Evolutionary conservation across 2,888 invertebrate genomes (phyloP), one percentile per base, ranked within the genome.

Genomic region (Plagiodera versicolora): DNA sequence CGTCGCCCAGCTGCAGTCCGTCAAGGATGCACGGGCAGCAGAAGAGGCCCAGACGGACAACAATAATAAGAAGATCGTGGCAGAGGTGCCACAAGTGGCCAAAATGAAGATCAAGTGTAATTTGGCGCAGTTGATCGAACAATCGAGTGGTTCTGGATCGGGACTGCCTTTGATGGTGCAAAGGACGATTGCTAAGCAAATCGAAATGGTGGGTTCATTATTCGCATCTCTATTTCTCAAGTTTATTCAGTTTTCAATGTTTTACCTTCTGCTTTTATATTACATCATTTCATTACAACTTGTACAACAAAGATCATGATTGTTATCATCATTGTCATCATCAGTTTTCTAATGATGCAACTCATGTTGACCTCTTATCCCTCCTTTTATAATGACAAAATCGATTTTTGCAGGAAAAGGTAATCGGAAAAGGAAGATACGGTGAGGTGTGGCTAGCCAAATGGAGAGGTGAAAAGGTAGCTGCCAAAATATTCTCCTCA

Each of bases 401-500:
- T 14, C 3, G 10, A 39, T 18, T 14, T 46, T 18, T 18, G 5
- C 17, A 46, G 19, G 20, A 46, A 2, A 46, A 10, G 11, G 9
- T 46, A 14, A n/a, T 63, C 18, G 64, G 64, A 28, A 60, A 49
- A 48, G 64, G 64, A 9, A 58, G 65, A 52, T 67, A 63, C 24
- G 59, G 67, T 9, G 67, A 69, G 50, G 63, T 68, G 1, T 68
- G 67, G 67, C 32, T 56, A 56, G 65, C 64, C 14, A 68, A 54
- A 44, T 69, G 67, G 67, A 57, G 65, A 11, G 64, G 56, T 9
- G 67, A 65, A 17, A 66, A 57, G 30, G 69, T 70, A 20, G 67
- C 70, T 0, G 66, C 65, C 1, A 70, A 70, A 60, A 50, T 68
- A 16, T 70, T 67, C 18, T 44, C 19, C n/a, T 46, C 56, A n/a